Conservation (phyloP, 2,888 invertebrate genomes). For the Synanthedon vespiformis region DNA sequence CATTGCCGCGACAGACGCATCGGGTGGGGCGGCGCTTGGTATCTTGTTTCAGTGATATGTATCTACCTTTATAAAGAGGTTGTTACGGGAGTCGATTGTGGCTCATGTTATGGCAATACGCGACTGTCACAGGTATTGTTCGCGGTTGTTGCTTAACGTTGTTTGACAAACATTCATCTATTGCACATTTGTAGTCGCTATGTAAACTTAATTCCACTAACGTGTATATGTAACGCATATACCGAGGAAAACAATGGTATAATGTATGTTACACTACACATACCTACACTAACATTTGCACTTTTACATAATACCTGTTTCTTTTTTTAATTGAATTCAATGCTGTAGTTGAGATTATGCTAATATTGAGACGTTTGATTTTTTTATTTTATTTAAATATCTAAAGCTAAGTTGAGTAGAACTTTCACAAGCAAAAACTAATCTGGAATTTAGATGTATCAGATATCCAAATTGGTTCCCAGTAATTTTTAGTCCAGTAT, state of each 20-base stretch:
- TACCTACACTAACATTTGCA: neutral
- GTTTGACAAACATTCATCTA: conserved; percentile 55
- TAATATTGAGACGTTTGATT: no score
- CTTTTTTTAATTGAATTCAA: neutral
- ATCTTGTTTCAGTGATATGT: no score
- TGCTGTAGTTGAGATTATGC: no score
- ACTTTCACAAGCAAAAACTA: no score
- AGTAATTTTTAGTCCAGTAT: no score
- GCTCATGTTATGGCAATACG: conserved; percentile 56
- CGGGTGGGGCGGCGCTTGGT: no score
- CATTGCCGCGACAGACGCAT: no score
- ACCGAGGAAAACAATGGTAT: neutral
- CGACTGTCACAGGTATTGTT: conserved; percentile 47
- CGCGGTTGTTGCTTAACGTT: conserved; percentile 48
- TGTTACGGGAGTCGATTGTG: conserved; percentile 1
- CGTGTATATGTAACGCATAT: neutral
- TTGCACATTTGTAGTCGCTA: conserved; percentile 45
- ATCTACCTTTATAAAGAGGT: neutral
- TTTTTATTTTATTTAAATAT: no score
- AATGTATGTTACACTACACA: neutral
- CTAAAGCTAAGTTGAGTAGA: no score
- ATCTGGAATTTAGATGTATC: no score
- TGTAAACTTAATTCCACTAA: conserved; percentile 26
- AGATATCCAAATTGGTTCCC: no score
- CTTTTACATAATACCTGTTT: neutral